phyloP scores from a whole-genome alignment of 2,113 vertebrate species.

The Pluvialis apricaria region DNA sequence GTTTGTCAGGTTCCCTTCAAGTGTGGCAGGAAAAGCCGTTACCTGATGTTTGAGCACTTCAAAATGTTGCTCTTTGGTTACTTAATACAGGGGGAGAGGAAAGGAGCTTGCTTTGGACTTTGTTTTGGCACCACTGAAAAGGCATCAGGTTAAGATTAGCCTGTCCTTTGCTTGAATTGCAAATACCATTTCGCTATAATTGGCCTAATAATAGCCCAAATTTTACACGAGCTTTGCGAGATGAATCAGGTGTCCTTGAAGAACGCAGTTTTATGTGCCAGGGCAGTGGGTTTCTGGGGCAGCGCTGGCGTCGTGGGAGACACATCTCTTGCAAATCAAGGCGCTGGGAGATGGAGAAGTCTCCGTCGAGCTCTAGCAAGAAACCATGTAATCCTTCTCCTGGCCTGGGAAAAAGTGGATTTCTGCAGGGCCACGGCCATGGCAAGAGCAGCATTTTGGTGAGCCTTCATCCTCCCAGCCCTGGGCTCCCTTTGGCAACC shows the following conservation, averaged over 20 bases:
- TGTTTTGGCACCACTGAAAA: background rate
- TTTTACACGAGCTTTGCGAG: background rate
- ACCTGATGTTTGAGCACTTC: background rate
- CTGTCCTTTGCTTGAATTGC: background rate
- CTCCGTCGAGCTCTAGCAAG: background rate
- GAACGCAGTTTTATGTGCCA: background rate
- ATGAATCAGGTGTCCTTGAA: background rate
- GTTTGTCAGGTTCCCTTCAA: background rate
- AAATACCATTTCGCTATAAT: background rate
- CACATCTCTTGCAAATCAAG: background rate
- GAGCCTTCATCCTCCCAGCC: background rate
- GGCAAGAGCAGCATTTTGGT: background rate
- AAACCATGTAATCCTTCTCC: background rate
- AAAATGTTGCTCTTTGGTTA: background rate
- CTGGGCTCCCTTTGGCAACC: background rate
- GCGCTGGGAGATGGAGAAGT: background rate
- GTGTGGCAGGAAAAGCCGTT: background rate
- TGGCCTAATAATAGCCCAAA: background rate
- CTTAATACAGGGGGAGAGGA: background rate
- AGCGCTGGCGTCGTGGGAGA: fast-evolving
- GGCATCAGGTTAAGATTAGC: background rate
- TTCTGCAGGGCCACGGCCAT: background rate
- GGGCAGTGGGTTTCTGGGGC: slow-evolving; percentile 29
- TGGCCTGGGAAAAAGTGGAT: background rate
- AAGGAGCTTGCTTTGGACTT: background rate